These are phyloP conservation scores for Microcebus griseorufus DNA, from an alignment of 2,113 vertebrate genomes.

Conservation along the genomic window DNA sequence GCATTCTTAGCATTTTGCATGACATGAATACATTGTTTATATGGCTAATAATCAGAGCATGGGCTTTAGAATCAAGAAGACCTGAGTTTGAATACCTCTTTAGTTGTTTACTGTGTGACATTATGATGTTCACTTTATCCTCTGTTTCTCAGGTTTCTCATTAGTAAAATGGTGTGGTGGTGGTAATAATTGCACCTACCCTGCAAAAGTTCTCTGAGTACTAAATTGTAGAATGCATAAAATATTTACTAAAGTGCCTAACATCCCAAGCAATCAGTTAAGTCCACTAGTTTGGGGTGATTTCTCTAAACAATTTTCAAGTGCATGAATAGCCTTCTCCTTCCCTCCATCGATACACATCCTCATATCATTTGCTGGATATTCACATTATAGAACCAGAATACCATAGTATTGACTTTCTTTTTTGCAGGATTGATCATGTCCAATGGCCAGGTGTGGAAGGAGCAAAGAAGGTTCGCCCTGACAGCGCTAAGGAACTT, in stretches of 20 bases:
- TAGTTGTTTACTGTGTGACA: not conserved
- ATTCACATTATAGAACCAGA: not conserved
- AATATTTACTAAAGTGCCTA: not conserved
- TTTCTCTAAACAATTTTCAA: not conserved
- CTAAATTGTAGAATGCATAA: not conserved
- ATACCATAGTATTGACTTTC: not conserved
- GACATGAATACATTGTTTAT: not conserved
- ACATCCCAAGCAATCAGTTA: not conserved
- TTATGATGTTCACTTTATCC: not conserved
- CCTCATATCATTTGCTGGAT: not conserved
- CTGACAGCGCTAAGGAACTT: slow-evolving; percentile 86
- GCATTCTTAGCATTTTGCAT: not conserved
- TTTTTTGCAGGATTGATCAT: slow-evolving; percentile 61
- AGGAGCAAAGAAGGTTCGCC: slow-evolving; percentile 67
- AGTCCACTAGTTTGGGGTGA: not conserved
- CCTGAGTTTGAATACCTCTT: not conserved
- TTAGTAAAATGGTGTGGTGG: not conserved
- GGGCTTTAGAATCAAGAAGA: not conserved
- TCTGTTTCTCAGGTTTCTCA: not conserved
- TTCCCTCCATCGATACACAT: not conserved
- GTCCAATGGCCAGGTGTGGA: slow-evolving; percentile 69
- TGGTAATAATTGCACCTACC: not conserved
- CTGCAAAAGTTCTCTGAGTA: not conserved
- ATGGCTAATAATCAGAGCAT: not conserved
- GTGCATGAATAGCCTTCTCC: not conserved